Base-by-base conservation (phyloP, 1,140 invertebrate genomes). In the Zophobas morio region DNA sequence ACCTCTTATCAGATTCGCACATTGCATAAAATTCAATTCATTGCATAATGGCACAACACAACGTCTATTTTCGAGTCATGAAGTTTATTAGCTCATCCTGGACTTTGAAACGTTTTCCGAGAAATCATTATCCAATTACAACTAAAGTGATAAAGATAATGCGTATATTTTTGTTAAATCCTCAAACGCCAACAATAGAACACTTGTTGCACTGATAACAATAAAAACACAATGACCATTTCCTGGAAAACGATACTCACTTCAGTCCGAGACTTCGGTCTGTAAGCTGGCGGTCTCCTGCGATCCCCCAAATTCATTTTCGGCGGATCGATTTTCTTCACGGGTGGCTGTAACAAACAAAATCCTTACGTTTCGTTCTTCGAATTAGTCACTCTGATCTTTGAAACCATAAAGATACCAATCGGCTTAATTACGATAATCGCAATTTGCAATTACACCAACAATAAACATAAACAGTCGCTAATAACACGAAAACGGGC, bases 191-290 rank as follows among this genome's bases (percentile, higher is more conserved):
- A 49, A 75, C 40, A 51, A 66, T 75, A 39, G 39, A 20, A 20
- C 35, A 49, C 40, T 70, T 66, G 34, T 20, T 20, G 20, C 20
- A 20, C 20, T 20, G 20, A 20, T 20, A 20, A 20, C 20, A 20
- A 20, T 20, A 20, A 20, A 20, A 20, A 20, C 20, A 20, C 20
- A 20, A 20, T 20, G 20, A 20, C 20, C 20, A 56, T 56, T 33
- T 33, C 20, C 54, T 34, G 33, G 56, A 60, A 36, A 73, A 49
- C 46, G 3, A 76, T 51, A 75, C 81, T 85, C 82, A 85, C 84
- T 54, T 85, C 84, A 57, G 82, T 82, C 72, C 85, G 81, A 37
- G 85, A 84, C 77, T 85, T 86, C 6, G 83, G 83, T 35, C 84
- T 72, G 70, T 81, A 84, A 36, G 79, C 66, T 47, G 84, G 81